Percentiles rank a stretch among this genome's conserved stretches.
These are phyloP conservation scores for Lepetodrilus schrolli DNA, from an alignment of 2,888 invertebrate species.

Conservation along the genomic window DNA sequence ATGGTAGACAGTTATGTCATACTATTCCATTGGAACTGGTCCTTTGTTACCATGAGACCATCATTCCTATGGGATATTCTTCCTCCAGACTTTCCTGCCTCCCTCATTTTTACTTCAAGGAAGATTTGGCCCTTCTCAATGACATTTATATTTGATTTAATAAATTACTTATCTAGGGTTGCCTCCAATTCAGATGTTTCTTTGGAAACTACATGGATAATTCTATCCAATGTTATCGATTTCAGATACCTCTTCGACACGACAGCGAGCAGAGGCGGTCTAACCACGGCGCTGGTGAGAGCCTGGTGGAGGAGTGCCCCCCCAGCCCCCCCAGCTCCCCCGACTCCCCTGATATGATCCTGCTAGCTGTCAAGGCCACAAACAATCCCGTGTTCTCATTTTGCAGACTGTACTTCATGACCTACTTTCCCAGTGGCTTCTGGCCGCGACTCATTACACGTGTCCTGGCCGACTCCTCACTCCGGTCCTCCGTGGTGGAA, in stretches of 20 bases:
- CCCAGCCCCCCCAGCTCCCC: neutral
- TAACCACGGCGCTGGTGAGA: neutral
- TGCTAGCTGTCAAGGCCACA: conserved; percentile 49
- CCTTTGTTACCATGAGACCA: no score
- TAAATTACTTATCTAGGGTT: no score
- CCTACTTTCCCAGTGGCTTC: conserved; percentile 98
- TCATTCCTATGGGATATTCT: no score
- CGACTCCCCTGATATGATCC: conserved; percentile 28
- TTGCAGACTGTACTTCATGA: conserved; percentile 80
- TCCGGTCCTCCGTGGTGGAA: conserved; percentile 50
- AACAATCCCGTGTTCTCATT: conserved; percentile 61
- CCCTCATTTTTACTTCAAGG: no score
- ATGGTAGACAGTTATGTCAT: conserved; percentile 45
- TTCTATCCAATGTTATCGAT: no score
- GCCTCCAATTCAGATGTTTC: no score
- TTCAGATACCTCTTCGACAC: neutral
- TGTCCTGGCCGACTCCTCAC: conserved; percentile 86
- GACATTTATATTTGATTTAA: no score
- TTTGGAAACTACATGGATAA: no score
- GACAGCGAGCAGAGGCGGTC: neutral
- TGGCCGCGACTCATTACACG: conserved; percentile 95
- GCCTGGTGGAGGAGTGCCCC: neutral
- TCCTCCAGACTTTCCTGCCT: no score
- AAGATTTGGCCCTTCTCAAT: no score
- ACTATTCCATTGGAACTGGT: no score